Percentiles rank a stretch among this genome's conserved stretches.
Conservation (phyloP, 2,888 invertebrate genomes). For the Agrypnus murinus region DNA sequence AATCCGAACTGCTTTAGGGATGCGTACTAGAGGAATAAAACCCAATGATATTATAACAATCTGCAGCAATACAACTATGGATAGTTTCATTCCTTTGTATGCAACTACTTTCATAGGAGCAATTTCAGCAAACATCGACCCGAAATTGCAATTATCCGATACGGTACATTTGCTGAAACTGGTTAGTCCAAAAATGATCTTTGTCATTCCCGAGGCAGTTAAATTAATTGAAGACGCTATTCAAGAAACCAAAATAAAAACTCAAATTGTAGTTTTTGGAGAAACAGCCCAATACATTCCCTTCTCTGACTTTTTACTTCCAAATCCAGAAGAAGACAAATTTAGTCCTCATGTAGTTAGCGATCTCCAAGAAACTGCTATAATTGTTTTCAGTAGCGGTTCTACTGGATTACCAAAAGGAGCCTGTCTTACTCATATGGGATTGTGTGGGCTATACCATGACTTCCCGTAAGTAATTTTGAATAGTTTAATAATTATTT, state of each 20-base stretch:
- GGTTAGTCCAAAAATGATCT: slow-evolving; percentile 58
- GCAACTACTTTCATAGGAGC: slow-evolving; percentile 71
- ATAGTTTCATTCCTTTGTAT: slow-evolving; percentile 70
- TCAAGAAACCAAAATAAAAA: slow-evolving; percentile 53
- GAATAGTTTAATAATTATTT: too few species aligned
- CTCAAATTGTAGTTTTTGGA: slow-evolving; percentile 63
- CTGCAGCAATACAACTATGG: slow-evolving; percentile 71
- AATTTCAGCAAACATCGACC: slow-evolving; percentile 61
- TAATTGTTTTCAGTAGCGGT: too few species aligned
- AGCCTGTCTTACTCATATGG: slow-evolving; percentile 56
- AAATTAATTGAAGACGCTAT: slow-evolving; percentile 52
- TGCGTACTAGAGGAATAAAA: slow-evolving; percentile 64
- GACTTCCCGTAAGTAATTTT: too few species aligned
- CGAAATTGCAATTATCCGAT: slow-evolving; percentile 56
- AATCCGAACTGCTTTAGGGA: slow-evolving; percentile 8
- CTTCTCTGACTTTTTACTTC: slow-evolving; percentile 57
- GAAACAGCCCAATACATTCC: slow-evolving; percentile 52
- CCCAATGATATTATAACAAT: too few species aligned
- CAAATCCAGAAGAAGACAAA: slow-evolving; percentile 55
- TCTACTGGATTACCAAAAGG: slow-evolving; percentile 59
- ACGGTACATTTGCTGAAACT: slow-evolving; percentile 56
- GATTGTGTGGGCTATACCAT: too few species aligned
- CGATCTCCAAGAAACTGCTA: slow-evolving; percentile 46
- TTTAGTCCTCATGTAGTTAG: slow-evolving; percentile 48
- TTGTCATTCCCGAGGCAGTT: slow-evolving; percentile 55